Percentiles rank a stretch among this genome's conserved stretches.
phyloP scores from a whole-genome alignment of 2,113 vertebrate genomes.

The Passerina amoena region DNA sequence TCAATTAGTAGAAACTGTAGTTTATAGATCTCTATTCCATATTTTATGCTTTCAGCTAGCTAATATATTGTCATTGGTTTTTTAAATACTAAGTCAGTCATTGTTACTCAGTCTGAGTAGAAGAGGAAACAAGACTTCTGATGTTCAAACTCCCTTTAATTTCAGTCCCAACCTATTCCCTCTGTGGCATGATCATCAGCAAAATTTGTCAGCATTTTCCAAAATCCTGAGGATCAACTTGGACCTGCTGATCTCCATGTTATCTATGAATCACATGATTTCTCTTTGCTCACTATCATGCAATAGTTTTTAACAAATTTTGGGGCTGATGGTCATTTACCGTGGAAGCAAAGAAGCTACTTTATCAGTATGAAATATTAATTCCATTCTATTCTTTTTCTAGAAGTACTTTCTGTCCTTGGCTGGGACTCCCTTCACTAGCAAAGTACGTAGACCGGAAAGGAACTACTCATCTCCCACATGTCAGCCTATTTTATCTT shows the following conservation, averaged over 20 bases:
- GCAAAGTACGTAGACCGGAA: neutral
- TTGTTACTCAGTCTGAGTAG: neutral
- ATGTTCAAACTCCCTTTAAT: neutral
- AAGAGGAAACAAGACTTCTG: neutral
- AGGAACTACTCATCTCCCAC: neutral
- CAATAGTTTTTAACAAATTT: neutral
- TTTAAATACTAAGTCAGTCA: neutral
- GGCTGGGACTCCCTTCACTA: neutral
- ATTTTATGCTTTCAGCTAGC: neutral
- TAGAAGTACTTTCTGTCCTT: neutral
- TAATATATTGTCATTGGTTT: neutral
- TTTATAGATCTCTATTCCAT: neutral
- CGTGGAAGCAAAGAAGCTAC: neutral
- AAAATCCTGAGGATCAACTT: neutral
- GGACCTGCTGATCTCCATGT: neutral
- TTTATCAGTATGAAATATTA: neutral
- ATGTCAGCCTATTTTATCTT: neutral
- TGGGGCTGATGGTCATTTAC: neutral
- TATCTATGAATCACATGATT: neutral
- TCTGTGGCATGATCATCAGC: neutral
- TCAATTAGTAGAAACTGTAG: neutral
- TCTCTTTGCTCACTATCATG: neutral
- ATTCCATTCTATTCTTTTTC: neutral
- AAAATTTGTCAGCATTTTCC: neutral
- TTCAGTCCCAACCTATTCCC: neutral